phyloP scores from a whole-genome alignment of 1,140 invertebrate species.

The Diabrotica undecimpunctata region DNA sequence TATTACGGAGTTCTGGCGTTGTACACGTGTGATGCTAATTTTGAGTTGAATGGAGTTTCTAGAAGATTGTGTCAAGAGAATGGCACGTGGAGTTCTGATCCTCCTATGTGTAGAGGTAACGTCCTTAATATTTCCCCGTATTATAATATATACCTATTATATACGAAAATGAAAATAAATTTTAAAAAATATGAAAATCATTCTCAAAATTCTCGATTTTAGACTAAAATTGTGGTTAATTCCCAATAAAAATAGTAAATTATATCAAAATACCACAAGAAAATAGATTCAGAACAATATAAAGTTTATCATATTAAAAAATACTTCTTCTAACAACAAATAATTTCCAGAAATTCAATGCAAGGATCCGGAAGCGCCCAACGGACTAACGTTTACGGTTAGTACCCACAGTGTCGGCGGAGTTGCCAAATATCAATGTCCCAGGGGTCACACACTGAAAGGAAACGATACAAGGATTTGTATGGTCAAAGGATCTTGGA shows the following conservation, averaged over 20 bases:
- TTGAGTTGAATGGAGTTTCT: constrained; percentile 75
- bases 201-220: too few species aligned
- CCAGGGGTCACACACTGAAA: constrained; percentile 72
- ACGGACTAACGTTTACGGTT: constrained; percentile 55
- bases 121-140: too few species aligned
- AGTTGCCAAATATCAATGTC: constrained; percentile 75
- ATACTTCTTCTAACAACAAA: too few species aligned
- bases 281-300: too few species aligned
- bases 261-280: too few species aligned
- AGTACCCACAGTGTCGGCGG: constrained; percentile 69
- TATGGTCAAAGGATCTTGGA: constrained; percentile 77
- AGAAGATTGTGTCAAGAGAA: constrained; percentile 81
- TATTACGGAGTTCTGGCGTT: constrained; percentile 80
- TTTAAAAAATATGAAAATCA: too few species aligned
- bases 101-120: constrained; percentile 71
- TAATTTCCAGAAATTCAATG: constrained; percentile 70
- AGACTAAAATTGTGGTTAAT: too few species aligned
- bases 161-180: too few species aligned
- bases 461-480: constrained; percentile 78
- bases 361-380: constrained; percentile 63
- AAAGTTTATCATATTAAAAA: too few species aligned
- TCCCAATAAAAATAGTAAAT: too few species aligned
- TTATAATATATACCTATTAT: too few species aligned
- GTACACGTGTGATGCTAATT: constrained; percentile 81
- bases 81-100: constrained; percentile 78